Percentiles rank a stretch among this genome's conserved stretches.
Evolutionary conservation across 2,888 invertebrate species (phyloP).

Genomic region (Eupsilia transversa): DNA sequence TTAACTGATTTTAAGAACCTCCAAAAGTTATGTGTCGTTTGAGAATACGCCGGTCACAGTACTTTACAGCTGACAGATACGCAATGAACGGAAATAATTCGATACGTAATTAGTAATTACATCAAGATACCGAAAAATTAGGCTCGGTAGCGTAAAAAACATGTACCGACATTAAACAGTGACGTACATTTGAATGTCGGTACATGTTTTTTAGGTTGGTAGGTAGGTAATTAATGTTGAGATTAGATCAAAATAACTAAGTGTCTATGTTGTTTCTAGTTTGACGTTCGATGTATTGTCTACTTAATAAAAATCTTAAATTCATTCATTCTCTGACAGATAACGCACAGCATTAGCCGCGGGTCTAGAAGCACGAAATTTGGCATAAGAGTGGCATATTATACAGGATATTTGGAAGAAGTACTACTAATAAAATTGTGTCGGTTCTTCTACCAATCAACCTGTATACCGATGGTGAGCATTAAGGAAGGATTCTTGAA

Average conservation of each 20-base stretch:
- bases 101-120: constrained; percentile 40
- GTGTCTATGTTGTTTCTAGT: neutral
- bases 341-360: neutral
- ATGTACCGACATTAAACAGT: constrained; percentile 20
- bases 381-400: too few species aligned
- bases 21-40: neutral
- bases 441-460: too few species aligned
- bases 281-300: neutral
- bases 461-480: too few species aligned
- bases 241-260: constrained; percentile 11
- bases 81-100: constrained; percentile 6
- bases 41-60: constrained; percentile 10
- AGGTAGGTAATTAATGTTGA: neutral
- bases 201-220: neutral
- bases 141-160: constrained; percentile 46
- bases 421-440: too few species aligned
- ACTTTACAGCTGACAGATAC: constrained; percentile 2
- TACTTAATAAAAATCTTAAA: neutral
- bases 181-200: constrained; percentile 22
- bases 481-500: too few species aligned
- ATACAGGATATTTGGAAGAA: too few species aligned
- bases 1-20: neutral
- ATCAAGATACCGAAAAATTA: constrained; percentile 37
- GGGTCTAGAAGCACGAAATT: too few species aligned
- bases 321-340: neutral